Evolutionary conservation across 2,888 invertebrate species (phyloP).

Genomic region (Disparrhopalites patrizii): DNA sequence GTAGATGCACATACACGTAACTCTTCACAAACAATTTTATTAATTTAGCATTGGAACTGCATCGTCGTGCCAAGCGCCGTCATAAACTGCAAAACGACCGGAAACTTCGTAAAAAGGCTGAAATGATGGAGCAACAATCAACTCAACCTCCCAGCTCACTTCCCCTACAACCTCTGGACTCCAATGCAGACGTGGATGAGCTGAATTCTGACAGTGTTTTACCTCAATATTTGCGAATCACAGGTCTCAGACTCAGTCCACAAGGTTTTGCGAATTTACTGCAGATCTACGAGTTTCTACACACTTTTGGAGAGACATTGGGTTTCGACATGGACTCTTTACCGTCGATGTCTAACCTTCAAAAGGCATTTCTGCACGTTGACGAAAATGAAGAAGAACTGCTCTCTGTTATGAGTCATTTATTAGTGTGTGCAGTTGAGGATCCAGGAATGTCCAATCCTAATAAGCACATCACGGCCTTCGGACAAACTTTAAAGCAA

Average conservation of each 20-base stretch:
- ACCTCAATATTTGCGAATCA: constrained; percentile 65
- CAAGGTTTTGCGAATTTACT: constrained; percentile 86
- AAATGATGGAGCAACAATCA: constrained; percentile 26
- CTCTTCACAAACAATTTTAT: no score
- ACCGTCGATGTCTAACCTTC: constrained; percentile 80
- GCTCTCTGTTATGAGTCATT: constrained; percentile 67
- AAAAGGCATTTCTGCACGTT: constrained; percentile 76
- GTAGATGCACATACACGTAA: no score
- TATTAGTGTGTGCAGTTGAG: constrained; percentile 81
- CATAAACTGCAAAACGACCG: constrained; percentile 35
- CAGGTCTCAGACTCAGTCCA: constrained; percentile 74
- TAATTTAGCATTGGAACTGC: constrained; percentile 33
- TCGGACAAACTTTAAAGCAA: constrained; percentile 82
- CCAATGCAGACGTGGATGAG: constrained; percentile 22
- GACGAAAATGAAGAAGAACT: constrained; percentile 78
- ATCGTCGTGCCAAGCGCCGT: constrained; percentile 33
- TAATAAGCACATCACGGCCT: constrained; percentile 78
- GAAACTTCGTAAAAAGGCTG: constrained; percentile 31
- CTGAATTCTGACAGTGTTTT: constrained; percentile 49
- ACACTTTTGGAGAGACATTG: constrained; percentile 88
- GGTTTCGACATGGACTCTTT: constrained; percentile 86
- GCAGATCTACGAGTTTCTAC: constrained; percentile 94
- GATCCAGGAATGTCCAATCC: constrained; percentile 90
- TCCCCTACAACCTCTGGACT: background rate
- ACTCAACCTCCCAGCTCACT: background rate